Percentiles rank a stretch among this genome's conserved stretches.
These are phyloP conservation scores for Lissocephala sabroskyi DNA, from an alignment of 2,888 invertebrate species.

Conservation along the genomic window DNA sequence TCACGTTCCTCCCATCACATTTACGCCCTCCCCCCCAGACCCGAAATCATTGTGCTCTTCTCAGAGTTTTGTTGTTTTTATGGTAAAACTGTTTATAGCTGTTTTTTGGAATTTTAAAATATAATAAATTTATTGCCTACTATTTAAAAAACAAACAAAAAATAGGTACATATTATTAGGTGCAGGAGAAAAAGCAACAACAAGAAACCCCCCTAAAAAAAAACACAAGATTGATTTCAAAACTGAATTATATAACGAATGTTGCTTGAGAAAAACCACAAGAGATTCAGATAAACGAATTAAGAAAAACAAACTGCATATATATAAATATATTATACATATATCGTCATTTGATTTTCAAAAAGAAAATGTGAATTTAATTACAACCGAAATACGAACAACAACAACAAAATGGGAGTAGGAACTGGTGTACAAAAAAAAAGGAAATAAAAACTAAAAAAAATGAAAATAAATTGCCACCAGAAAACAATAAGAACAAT, in stretches of 20 bases:
- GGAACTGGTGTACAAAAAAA: slow-evolving; percentile 1
- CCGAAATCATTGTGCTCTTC: slow-evolving; percentile 51
- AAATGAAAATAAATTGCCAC: background rate
- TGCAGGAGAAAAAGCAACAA: background rate
- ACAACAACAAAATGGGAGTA: slow-evolving; percentile 25
- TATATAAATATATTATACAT: slow-evolving; percentile 29
- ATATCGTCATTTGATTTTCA: slow-evolving; percentile 44
- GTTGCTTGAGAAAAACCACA: slow-evolving; percentile 26
- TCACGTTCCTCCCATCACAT: slow-evolving; percentile 6
- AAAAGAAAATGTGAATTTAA: slow-evolving; percentile 32
- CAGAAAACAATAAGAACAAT: slow-evolving; percentile 28
- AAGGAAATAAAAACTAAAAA: slow-evolving; percentile 20
- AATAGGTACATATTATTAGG: slow-evolving; percentile 36
- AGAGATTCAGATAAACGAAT: slow-evolving; percentile 37
- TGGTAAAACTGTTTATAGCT: slow-evolving; percentile 61
- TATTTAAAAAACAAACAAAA: slow-evolving; percentile 30
- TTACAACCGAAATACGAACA: slow-evolving; percentile 5
- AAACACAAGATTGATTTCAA: slow-evolving; percentile 34
- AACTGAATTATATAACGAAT: slow-evolving; percentile 4
- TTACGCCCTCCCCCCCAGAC: slow-evolving; percentile 23
- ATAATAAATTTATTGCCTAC: slow-evolving; percentile 51
- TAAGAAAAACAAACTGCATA: slow-evolving; percentile 35
- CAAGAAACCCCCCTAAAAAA: slow-evolving; percentile 23
- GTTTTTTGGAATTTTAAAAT: slow-evolving; percentile 60
- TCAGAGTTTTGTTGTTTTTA: slow-evolving; percentile 61